These are phyloP conservation scores for Scaptomyza caliginosa DNA, from an alignment of 2,888 invertebrate genomes.

Conservation along the genomic window DNA sequence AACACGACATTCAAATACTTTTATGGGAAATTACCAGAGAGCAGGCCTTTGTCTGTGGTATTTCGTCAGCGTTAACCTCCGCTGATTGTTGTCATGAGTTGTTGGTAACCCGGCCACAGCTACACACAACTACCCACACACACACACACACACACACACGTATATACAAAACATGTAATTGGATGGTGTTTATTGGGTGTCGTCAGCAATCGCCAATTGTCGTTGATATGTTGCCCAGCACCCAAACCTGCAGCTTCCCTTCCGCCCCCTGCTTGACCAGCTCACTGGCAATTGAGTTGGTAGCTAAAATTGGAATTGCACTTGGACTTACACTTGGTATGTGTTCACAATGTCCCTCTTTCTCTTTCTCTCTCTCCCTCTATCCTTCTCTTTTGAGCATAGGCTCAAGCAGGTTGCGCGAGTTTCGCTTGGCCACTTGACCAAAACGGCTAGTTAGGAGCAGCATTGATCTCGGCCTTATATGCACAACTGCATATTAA, in stretches of 20 bases:
- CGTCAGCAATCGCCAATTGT: conserved; percentile 74
- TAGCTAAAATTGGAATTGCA: conserved; percentile 35
- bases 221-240: conserved; percentile 38
- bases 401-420: conserved; percentile 10
- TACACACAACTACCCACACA: conserved; percentile 30
- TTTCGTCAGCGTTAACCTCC: conserved; percentile 59
- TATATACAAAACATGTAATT: conserved; percentile 67
- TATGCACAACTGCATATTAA: not conserved
- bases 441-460: not conserved
- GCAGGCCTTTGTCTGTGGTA: conserved; percentile 55
- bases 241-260: not conserved
- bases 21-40: conserved; percentile 69
- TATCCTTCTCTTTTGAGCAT: not conserved
- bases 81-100: conserved; percentile 52
- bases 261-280: conserved; percentile 18
- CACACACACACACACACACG: conserved; percentile 15
- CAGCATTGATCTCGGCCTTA: not conserved
- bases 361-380: not conserved
- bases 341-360: conserved; percentile 11
- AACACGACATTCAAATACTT: conserved; percentile 79
- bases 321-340: conserved; percentile 18
- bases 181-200: conserved; percentile 74
- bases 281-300: conserved; percentile 48
- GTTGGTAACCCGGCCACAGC: conserved; percentile 31
- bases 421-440: conserved; percentile 7